Conservation (phyloP, 2,888 invertebrate genomes). For the Platycheirus rosarum region DNA sequence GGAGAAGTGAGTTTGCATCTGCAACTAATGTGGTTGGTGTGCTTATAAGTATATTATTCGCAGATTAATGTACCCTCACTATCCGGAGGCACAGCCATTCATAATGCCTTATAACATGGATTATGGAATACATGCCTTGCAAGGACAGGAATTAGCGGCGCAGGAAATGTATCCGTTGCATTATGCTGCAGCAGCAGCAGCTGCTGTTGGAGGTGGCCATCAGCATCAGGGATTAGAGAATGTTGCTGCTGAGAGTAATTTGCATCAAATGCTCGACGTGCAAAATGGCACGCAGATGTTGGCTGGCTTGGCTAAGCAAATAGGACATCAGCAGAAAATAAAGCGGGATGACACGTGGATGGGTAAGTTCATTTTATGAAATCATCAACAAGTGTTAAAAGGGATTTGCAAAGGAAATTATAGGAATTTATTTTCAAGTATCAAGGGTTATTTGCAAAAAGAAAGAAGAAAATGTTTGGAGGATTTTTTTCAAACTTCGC, state of each 20-base stretch:
- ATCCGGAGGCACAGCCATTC: conserved; percentile 81
- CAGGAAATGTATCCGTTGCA: conserved; percentile 80
- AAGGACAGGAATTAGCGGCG: conserved; percentile 77
- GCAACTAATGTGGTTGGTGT: no score
- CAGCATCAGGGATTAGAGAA: conserved; percentile 79
- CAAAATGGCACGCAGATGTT: conserved; percentile 80
- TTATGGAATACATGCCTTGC: conserved; percentile 79
- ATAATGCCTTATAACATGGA: conserved; percentile 83
- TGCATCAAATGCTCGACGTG: conserved; percentile 80
- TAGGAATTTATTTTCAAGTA: no score
- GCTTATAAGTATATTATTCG: no score
- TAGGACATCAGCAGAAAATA: conserved; percentile 79
- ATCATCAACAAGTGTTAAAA: no score
- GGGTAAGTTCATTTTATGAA: conserved; percentile 74
- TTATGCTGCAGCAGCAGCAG: conserved; percentile 79
- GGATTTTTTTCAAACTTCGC: no score
- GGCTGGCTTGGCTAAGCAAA: conserved; percentile 79
- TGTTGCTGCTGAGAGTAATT: conserved; percentile 78
- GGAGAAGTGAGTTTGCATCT: conserved; percentile 80
- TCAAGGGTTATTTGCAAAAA: no score
- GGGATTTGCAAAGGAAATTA: no score
- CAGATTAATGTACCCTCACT: conserved; percentile 81
- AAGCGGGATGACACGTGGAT: conserved; percentile 82
- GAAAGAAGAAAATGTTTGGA: no score
- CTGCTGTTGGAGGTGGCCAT: conserved; percentile 68